These are phyloP conservation scores for Halyomorpha halys DNA, from an alignment of 1,140 invertebrate species.

Conservation along the genomic window DNA sequence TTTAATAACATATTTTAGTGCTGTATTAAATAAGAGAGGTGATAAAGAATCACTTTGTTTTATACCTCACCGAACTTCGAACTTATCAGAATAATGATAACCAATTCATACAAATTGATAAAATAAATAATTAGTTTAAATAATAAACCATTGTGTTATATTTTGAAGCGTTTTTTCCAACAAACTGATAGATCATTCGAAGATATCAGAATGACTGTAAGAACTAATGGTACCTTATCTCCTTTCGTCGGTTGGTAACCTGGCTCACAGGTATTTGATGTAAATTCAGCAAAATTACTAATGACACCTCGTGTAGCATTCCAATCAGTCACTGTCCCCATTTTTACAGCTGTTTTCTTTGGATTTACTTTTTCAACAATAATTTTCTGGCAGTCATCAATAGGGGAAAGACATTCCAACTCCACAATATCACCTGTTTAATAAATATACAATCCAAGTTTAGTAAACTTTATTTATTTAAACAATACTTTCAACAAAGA, in stretches of 20 bases:
- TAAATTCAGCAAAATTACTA: slow-evolving; percentile 15
- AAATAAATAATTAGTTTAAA: no score
- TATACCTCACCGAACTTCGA: no score
- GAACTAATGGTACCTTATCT: slow-evolving; percentile 3
- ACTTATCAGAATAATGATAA: no score
- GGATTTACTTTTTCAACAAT: slow-evolving; percentile 4
- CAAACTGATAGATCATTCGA: no score
- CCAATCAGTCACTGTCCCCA: slow-evolving; percentile 3
- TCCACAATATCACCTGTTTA: background rate
- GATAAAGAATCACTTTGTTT: no score
- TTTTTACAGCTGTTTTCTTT: background rate
- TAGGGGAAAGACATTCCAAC: background rate
- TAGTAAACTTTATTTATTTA: background rate
- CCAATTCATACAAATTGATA: no score
- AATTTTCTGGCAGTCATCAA: background rate
- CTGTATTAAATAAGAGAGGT: no score
- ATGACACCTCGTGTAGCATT: background rate
- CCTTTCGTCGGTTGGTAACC: slow-evolving; percentile 15
- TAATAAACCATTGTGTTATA: no score
- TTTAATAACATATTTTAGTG: no score
- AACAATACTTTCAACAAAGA: background rate
- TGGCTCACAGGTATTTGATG: slow-evolving; percentile 7
- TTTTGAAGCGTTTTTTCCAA: no score
- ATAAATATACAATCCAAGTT: background rate
- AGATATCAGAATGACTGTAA: no score